Evolutionary conservation across 2,888 invertebrate species (phyloP).

Genomic region (Aporophyla nigra): DNA sequence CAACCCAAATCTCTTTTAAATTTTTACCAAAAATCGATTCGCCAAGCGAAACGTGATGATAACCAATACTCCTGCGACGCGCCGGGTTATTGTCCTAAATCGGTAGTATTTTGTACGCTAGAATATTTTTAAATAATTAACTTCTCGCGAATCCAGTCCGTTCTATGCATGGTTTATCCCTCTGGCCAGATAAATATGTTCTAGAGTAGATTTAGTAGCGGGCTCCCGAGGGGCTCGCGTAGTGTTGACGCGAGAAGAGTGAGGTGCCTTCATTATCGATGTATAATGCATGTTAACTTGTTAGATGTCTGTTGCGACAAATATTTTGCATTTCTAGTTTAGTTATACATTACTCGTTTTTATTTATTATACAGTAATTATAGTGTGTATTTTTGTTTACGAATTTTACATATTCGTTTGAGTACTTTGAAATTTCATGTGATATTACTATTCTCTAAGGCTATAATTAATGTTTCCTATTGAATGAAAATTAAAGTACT

Average conservation of each 20-base stretch:
- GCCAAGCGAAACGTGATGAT: conserved; percentile 74
- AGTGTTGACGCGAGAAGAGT: conserved; percentile 73
- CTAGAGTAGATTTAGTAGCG: conserved; percentile 74
- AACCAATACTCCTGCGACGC: conserved; percentile 75
- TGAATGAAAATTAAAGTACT: conserved; percentile 75
- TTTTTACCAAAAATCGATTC: conserved; percentile 77
- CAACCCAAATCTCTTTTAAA: conserved; percentile 73
- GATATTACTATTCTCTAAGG: conserved; percentile 89
- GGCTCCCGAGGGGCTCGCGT: conserved; percentile 40
- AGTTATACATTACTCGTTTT: conserved; percentile 88
- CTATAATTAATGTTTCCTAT: conserved; percentile 80
- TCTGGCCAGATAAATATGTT: conserved; percentile 86
- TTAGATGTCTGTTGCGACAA: conserved; percentile 83
- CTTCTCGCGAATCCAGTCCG: conserved; percentile 72
- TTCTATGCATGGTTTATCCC: conserved; percentile 88
- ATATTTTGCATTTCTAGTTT: conserved; percentile 89
- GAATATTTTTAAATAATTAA: conserved; percentile 75
- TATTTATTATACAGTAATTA: conserved; percentile 88
- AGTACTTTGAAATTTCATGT: conserved; percentile 89
- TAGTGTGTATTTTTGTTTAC: conserved; percentile 88
- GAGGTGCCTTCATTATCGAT: conserved; percentile 84
- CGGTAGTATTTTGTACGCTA: conserved; percentile 83
- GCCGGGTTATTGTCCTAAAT: conserved; percentile 77
- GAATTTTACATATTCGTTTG: conserved; percentile 85
- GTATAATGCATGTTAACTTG: conserved; percentile 86